Percentiles rank a stretch among this genome's conserved stretches.
phyloP scores from a whole-genome alignment of 2,797 vertebrate species.

The Atherinosoma microstoma region DNA sequence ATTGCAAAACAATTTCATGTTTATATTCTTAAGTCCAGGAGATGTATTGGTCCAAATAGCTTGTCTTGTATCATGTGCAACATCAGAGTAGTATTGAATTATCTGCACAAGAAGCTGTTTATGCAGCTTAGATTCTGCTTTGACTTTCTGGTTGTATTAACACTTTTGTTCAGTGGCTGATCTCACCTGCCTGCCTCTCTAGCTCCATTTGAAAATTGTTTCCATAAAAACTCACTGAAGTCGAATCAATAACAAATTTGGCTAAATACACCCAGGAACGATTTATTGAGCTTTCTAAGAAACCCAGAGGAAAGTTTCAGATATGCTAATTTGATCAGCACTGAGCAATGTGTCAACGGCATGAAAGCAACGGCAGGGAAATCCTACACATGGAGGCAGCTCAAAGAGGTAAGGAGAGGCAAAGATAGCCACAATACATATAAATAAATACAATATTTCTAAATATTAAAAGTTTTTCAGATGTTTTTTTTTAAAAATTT shows the following conservation, averaged over 20 bases:
- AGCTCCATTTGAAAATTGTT: slow-evolving; percentile 27
- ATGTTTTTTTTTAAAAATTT: background rate
- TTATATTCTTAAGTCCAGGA: too few relatives aligned
- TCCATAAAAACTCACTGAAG: slow-evolving; percentile 26
- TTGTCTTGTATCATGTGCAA: too few relatives aligned
- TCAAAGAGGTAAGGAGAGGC: background rate
- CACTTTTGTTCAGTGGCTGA: background rate
- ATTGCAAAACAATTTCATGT: too few relatives aligned
- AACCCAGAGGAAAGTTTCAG: slow-evolving; percentile 48
- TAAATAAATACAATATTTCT: slow-evolving; percentile 10
- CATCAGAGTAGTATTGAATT: too few relatives aligned
- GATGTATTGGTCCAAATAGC: too few relatives aligned
- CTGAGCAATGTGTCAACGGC: slow-evolving; percentile 46
- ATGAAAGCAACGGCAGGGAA: slow-evolving; percentile 48
- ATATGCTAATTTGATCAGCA: slow-evolving; percentile 67
- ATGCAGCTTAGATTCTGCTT: background rate
- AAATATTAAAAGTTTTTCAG: background rate
- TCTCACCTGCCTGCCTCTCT: background rate
- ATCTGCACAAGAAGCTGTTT: background rate
- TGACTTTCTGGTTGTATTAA: background rate
- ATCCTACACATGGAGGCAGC: slow-evolving; percentile 15
- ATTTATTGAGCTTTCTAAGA: slow-evolving; percentile 44
- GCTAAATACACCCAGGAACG: slow-evolving; percentile 54
- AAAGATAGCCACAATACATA: slow-evolving; percentile 2
- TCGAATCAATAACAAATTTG: slow-evolving; percentile 5